phyloP scores from a whole-genome alignment of 2,797 vertebrate species.

The Enoplosus armatus region DNA sequence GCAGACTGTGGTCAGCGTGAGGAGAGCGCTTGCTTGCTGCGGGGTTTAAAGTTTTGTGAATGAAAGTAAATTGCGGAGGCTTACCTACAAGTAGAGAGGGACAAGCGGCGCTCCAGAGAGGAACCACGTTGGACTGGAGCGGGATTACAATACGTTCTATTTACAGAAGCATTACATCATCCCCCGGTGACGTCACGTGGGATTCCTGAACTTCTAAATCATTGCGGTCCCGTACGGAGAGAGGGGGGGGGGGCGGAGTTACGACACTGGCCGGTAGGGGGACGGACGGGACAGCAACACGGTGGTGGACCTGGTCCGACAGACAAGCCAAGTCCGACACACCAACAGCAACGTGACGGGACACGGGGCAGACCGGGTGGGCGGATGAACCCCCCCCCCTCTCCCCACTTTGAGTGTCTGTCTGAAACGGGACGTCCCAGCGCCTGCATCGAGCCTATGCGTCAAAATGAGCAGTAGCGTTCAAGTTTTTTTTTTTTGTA shows the following conservation, averaged over 20 bases:
- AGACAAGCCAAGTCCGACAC: conserved; percentile 23
- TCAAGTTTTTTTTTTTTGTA: background rate
- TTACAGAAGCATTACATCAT: conserved; percentile 99
- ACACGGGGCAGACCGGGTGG: conserved; percentile 58
- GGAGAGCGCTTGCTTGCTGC: background rate
- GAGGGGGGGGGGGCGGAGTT: conserved; percentile 80
- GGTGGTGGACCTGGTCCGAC: conserved; percentile 18
- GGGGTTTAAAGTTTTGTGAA: conserved; percentile 71
- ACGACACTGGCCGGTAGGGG: conserved; percentile 60
- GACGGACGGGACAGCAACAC: conserved; percentile 15
- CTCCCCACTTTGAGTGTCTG: background rate
- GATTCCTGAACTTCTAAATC: conserved; percentile 99
- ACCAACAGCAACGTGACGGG: conserved; percentile 63
- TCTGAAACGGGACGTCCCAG: conserved; percentile 55
- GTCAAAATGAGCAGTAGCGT: conserved; percentile 15
- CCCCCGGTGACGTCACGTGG: conserved; percentile 98
- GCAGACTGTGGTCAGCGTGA: background rate
- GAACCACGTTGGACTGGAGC: conserved; percentile 99
- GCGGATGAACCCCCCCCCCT: conserved; percentile 30
- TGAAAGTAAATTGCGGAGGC: conserved; percentile 78
- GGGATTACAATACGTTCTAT: conserved; percentile 99
- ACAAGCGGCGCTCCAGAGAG: conserved; percentile 92
- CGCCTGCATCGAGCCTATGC: conserved; percentile 21
- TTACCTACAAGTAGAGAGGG: conserved; percentile 92
- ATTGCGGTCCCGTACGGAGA: conserved; percentile 92